Evolutionary conservation across 35 echinoderm and acorn worm genomes (phyloP), one percentile per base, ranked within the genome.

Genomic region (Lytechinus pictus): DNA sequence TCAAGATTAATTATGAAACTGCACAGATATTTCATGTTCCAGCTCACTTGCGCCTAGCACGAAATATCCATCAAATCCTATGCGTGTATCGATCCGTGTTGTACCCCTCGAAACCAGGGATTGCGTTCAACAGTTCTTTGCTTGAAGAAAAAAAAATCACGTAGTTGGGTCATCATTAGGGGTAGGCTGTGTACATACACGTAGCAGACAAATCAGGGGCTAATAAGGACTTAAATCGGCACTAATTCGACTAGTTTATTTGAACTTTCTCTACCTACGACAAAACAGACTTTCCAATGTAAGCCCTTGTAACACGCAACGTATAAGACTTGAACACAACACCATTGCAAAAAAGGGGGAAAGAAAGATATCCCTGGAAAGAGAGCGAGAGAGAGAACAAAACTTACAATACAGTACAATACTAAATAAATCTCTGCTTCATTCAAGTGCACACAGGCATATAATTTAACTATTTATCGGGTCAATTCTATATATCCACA

Each of bases 1-100:
- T 86, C 87, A 61, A 87, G 94, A 86, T 96, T 93, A 93, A 93
- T 93, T 93, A 93, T 93, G 92, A 93, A 93, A 93, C 55, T 93
- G 19, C 55, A 53, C 92, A 93, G 54, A 93, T 90, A 24, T 79
- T 79, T 79, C 66, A 79, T 79, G 66, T 79, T 79, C 19, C 16
- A 24, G 16, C 66, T 79, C 66, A 79, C 66, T n/a, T 79, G 4
- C 66, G 0, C 16, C n/a, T n/a, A 24, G 21, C 21, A 79, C 66
- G 21, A 79, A 79, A 79, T 24, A 79, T n/a, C 12, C 8, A 79
- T 79, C 66, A n/a, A 24, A 24, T 27, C 66, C 19, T 24, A 79
- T 19, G 19, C 21, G 19, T 24, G n/a, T 79, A 79, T 79, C 19
- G 66, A 79, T n/a, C 66, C n/a, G 66, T 79, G 19, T 79, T 79